A percentile compares a stretch with the other conserved stretches of the same genome.
Conservation (phyloP, 2,888 invertebrate genomes). For the Polyploca ridens region DNA sequence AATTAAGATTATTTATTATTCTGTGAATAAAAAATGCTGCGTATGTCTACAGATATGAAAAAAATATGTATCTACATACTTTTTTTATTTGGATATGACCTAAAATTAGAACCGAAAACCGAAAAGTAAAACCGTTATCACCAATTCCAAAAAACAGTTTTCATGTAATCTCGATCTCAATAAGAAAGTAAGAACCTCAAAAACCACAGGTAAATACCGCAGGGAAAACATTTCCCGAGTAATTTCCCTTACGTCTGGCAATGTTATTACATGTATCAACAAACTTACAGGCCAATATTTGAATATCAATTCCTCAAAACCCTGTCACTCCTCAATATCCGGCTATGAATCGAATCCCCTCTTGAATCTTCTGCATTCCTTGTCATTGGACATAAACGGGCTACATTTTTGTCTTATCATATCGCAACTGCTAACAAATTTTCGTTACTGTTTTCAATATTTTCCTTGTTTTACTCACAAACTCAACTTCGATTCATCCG, state of each 20-base stretch:
- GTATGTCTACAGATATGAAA: too few species aligned
- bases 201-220: slow-evolving; percentile 17
- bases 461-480: too few species aligned
- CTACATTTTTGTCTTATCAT: too few species aligned
- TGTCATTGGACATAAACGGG: slow-evolving; percentile 14
- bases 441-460: too few species aligned
- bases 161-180: neutral
- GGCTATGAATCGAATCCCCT: slow-evolving; percentile 61
- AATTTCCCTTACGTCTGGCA: slow-evolving; percentile 49
- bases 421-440: too few species aligned
- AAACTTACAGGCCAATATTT: slow-evolving; percentile 45
- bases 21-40: too few species aligned
- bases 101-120: too few species aligned
- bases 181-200: slow-evolving; percentile 22
- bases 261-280: slow-evolving; percentile 33
- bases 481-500: slow-evolving; percentile 38
- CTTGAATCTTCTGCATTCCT: slow-evolving; percentile 18
- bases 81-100: too few species aligned
- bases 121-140: neutral
- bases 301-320: slow-evolving; percentile 60
- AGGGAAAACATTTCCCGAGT: slow-evolving; percentile 37
- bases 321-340: slow-evolving; percentile 71
- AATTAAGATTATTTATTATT: too few species aligned
- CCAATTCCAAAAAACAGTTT: neutral
- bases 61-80: too few species aligned